Evolutionary conservation across 1,140 invertebrate genomes (phyloP).

Genomic region (Drosophila mayri): DNA sequence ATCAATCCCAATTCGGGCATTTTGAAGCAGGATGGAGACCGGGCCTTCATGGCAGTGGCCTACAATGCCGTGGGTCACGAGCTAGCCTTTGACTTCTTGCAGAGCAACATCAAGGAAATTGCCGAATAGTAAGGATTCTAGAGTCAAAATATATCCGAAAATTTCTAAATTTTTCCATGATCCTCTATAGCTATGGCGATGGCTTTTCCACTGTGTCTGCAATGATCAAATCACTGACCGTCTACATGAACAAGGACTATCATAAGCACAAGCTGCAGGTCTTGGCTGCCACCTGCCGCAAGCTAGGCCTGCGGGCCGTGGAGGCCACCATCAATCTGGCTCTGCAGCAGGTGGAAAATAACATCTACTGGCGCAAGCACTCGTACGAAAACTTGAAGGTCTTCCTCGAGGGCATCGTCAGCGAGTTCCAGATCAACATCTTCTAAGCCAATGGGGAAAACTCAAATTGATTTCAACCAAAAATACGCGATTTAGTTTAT

Average conservation of each 20-base stretch:
- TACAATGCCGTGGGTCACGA: conserved; percentile 85
- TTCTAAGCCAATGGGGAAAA: conserved; percentile 56
- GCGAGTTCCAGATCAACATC: conserved; percentile 81
- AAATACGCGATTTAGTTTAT: conserved; percentile 59
- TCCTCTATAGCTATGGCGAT: conserved; percentile 84
- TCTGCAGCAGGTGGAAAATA: conserved; percentile 81
- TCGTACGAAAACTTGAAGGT: conserved; percentile 77
- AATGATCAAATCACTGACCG: conserved; percentile 85
- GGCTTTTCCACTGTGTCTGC: conserved; percentile 86
- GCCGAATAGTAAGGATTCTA: conserved; percentile 85
- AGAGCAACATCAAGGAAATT: conserved; percentile 85
- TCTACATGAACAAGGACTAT: conserved; percentile 86
- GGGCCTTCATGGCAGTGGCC: conserved; percentile 84
- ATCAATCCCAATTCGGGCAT: conserved; percentile 85
- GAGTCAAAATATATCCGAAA: accelerated
- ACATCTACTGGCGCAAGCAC: conserved; percentile 82
- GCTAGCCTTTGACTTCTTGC: conserved; percentile 86
- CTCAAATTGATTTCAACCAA: conserved; percentile 67
- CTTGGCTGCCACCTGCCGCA: conserved; percentile 66
- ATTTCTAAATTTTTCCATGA: not conserved
- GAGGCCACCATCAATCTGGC: conserved; percentile 77
- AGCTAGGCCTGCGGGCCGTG: conserved; percentile 72
- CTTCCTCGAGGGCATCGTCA: conserved; percentile 77
- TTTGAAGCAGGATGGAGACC: conserved; percentile 86
- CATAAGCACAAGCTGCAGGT: conserved; percentile 77